phyloP scores from a whole-genome alignment of 2,113 vertebrate species.

The Vicugna pacos region DNA sequence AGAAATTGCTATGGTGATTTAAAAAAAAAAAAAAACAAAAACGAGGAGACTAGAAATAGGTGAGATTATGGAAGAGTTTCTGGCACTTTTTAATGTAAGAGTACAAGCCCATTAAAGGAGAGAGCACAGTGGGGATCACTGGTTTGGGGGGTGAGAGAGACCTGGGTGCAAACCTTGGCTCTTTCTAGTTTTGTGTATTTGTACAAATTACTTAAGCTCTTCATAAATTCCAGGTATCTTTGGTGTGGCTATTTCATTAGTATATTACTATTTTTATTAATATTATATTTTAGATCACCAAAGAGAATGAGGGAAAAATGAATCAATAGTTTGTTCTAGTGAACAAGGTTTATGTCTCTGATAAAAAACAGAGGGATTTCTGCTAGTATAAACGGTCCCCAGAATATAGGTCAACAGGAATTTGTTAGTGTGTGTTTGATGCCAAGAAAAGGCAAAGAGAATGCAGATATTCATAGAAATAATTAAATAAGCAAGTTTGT shows the following conservation, averaged over 20 bases:
- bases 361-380: neutral
- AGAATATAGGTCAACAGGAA: neutral
- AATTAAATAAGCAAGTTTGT: neutral
- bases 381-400: neutral
- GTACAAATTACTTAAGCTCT: neutral
- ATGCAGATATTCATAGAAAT: neutral
- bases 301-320: neutral
- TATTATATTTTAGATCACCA: neutral
- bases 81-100: neutral
- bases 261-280: neutral
- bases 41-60: neutral
- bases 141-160: neutral
- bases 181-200: neutral
- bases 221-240: neutral
- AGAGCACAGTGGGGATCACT: neutral
- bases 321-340: neutral
- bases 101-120: neutral
- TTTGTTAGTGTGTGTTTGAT: neutral
- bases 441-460: neutral
- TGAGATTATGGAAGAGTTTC: neutral
- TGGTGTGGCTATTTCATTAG: neutral
- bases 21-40: neutral
- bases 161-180: neutral
- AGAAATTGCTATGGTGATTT: neutral
- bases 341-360: neutral